Evolutionary conservation across 2,797 vertebrate genomes (phyloP).

Genomic region (Numenius phaeopus): DNA sequence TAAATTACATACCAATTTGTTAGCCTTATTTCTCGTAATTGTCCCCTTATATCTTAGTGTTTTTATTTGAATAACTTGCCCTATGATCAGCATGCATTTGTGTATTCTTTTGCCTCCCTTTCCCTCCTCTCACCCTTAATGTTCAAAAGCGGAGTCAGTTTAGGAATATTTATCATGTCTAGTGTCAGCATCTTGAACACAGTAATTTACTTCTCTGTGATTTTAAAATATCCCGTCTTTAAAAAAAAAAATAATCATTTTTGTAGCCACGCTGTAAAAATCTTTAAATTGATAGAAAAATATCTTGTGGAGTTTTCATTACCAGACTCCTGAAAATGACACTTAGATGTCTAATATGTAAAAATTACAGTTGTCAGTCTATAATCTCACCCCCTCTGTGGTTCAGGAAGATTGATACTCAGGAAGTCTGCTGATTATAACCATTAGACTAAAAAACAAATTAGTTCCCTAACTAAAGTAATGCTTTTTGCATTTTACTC

Average conservation of each 20-base stretch:
- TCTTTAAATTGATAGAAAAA: conserved; percentile 14
- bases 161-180: not conserved
- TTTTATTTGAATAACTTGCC: not conserved
- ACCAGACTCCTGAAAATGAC: conserved; percentile 55
- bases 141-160: conserved; percentile 2
- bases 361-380: conserved; percentile 67
- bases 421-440: conserved; percentile 71
- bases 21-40: conserved; percentile 13
- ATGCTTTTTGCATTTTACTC: conserved; percentile 15
- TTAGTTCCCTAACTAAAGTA: conserved; percentile 50
- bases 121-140: not conserved
- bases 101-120: not conserved
- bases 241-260: not conserved
- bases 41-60: not conserved
- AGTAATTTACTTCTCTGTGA: conserved; percentile 26
- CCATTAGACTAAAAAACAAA: conserved; percentile 74
- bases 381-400: conserved; percentile 58
- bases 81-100: not conserved
- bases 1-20: conserved; percentile 22
- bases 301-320: conserved; percentile 55
- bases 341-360: conserved; percentile 59
- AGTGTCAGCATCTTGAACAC: conserved; percentile 18
- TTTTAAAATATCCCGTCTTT: conserved; percentile 22
- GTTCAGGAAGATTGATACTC: conserved; percentile 68
- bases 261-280: conserved; percentile 7